phyloP scores from a whole-genome alignment of 2,797 vertebrate species.

The Danio tinwini region DNA sequence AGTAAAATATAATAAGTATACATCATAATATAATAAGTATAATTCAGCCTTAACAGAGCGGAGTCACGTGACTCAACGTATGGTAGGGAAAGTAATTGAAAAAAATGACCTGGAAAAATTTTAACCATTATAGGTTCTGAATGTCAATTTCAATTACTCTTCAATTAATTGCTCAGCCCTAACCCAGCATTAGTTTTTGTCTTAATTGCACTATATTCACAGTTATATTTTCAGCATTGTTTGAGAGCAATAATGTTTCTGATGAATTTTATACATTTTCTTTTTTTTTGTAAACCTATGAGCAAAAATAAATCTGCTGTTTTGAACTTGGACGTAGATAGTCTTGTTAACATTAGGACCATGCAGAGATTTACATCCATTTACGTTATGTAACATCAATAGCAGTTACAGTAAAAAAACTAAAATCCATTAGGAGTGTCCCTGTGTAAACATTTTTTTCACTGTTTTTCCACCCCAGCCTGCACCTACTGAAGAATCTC shows the following conservation, averaged over 20 bases:
- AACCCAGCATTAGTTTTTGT: too few species aligned
- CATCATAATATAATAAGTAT: too few species aligned
- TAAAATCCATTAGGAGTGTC: background rate
- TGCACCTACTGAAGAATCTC: background rate
- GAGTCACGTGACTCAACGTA: too few species aligned
- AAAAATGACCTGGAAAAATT: too few species aligned
- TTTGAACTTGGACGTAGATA: background rate
- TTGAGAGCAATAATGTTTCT: background rate
- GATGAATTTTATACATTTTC: background rate
- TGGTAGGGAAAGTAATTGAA: too few species aligned
- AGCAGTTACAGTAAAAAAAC: background rate
- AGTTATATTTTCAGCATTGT: background rate
- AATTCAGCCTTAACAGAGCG: too few species aligned
- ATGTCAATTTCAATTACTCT: too few species aligned
- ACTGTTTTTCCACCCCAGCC: background rate
- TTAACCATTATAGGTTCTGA: too few species aligned
- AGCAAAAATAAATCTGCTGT: background rate
- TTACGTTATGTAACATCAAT: background rate
- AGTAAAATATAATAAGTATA: too few species aligned
- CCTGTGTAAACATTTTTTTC: background rate
- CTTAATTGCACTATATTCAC: background rate
- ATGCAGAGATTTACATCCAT: background rate
- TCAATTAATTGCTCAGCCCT: too few species aligned
- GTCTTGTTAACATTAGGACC: background rate
- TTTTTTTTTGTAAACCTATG: background rate